A percentile compares a stretch with the other conserved stretches of the same genome.
These are phyloP conservation scores for Sinocyclocheilus anophthalmus DNA, from an alignment of 2,113 vertebrate species.

Conservation along the genomic window DNA sequence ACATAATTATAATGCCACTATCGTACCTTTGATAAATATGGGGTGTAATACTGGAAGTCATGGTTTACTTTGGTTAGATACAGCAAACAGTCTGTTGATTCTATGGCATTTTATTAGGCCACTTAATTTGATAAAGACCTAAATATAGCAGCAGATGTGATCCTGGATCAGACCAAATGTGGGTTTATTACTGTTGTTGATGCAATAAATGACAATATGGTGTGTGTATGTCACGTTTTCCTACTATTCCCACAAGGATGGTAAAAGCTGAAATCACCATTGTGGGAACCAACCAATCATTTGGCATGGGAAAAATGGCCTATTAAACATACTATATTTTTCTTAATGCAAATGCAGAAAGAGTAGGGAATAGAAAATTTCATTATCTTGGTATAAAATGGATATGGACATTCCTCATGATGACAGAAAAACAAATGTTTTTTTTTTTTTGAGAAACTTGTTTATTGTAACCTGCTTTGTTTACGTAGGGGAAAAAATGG, in stretches of 20 bases:
- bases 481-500: neutral
- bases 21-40: neutral
- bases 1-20: neutral
- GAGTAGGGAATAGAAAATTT: neutral
- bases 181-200: neutral
- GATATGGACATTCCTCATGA: neutral
- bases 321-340: neutral
- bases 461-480: neutral
- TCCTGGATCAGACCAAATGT: neutral
- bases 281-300: too few species aligned
- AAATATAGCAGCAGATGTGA: neutral
- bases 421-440: neutral
- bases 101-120: neutral
- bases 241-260: too few species aligned
- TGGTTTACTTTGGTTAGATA: slow-evolving; percentile 19
- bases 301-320: too few species aligned
- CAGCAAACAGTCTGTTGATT: neutral
- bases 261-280: too few species aligned
- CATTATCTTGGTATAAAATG: neutral
- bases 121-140: slow-evolving; percentile 3
- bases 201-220: neutral
- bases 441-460: neutral
- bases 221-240: neutral
- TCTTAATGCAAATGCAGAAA: neutral
- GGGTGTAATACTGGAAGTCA: neutral